phyloP scores from a whole-genome alignment of 2,888 invertebrate genomes.

The Sicus ferrugineus region DNA sequence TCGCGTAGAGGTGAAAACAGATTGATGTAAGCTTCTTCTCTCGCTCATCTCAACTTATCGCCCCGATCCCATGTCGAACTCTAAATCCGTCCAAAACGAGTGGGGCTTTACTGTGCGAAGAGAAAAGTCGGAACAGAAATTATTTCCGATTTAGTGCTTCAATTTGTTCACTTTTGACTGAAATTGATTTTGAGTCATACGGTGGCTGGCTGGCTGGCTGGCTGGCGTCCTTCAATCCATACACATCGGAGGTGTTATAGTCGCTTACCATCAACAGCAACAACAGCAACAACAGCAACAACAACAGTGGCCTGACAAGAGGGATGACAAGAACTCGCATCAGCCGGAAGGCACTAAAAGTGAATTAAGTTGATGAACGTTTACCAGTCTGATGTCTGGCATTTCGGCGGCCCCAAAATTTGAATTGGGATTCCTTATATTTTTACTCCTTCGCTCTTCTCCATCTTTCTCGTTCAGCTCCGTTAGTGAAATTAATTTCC shows the following conservation, averaged over 20 bases:
- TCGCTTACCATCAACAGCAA: not conserved
- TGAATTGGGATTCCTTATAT: not conserved
- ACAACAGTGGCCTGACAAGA: not conserved
- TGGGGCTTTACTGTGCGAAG: not conserved
- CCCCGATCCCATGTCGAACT: not conserved
- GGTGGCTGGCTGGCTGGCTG: not conserved
- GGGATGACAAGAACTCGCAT: constrained; percentile 5
- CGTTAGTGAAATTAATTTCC: not conserved
- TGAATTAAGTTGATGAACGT: constrained; percentile 25
- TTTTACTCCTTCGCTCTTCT: not conserved
- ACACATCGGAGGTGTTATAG: not conserved
- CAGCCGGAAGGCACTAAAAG: constrained; percentile 23
- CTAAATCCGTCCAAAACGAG: not conserved
- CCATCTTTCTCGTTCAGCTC: not conserved
- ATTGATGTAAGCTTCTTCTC: not conserved
- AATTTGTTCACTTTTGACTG: constrained; percentile 19
- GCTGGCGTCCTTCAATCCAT: not conserved
- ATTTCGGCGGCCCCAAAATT: constrained; percentile 1
- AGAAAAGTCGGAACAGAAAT: constrained; percentile 18
- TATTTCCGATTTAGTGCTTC: constrained; percentile 25
- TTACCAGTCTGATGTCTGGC: constrained; percentile 20
- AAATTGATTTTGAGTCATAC: constrained; percentile 29
- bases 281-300: not conserved
- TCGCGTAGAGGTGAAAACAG: not conserved
- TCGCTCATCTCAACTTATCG: not conserved